Evolutionary conservation across 2,113 vertebrate genomes (phyloP), one percentile per base, ranked within the genome.

Genomic region (Carassius auratus): DNA sequence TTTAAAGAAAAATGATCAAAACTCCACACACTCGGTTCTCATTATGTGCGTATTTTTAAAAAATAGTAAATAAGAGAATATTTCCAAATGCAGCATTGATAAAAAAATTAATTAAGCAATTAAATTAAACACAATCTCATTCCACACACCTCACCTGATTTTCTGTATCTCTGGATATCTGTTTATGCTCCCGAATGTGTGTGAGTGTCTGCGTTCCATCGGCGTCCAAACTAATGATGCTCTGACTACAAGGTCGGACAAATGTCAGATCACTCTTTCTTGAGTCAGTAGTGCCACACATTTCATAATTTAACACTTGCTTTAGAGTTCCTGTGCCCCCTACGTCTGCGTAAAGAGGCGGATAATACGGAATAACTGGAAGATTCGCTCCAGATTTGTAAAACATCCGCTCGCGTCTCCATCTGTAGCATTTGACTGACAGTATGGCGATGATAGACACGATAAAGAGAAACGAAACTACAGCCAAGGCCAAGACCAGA

Each of bases 261-360:
- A 23, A 86, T 68, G 85, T 90, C 8, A 84, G 13, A 23, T 89
- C 87, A 79, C 86, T 90, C 14, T 85, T 86, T 62, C 89, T 81
- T 17, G 89, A 90, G 74, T 89, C 89, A 10, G 86, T 61, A 0
- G 89, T 89, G n/a, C 83, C 55, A 15, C 88, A 90, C 21, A 86
- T 21, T 23, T 90, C 89, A n/a, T 87, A 90, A 88, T 89, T 89
- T 1, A 69, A 89, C 61, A 90, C 59, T 0, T 87, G 87, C 74
- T 86, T 26, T 75, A 90, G 69, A 38, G 89, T 90, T 42, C 87
- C 89, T 19, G 86, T 87, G 8, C 86, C 87, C 2, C 89, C 87
- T 23, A 76, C 30, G 30, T 30, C 30, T 30, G 30, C 30, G 30
- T 30, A 30, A 30, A 30, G 30, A 30, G 30, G 30, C 30, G 30